Conservation (phyloP, 2,797 vertebrate species). For the Acomys russatus region DNA sequence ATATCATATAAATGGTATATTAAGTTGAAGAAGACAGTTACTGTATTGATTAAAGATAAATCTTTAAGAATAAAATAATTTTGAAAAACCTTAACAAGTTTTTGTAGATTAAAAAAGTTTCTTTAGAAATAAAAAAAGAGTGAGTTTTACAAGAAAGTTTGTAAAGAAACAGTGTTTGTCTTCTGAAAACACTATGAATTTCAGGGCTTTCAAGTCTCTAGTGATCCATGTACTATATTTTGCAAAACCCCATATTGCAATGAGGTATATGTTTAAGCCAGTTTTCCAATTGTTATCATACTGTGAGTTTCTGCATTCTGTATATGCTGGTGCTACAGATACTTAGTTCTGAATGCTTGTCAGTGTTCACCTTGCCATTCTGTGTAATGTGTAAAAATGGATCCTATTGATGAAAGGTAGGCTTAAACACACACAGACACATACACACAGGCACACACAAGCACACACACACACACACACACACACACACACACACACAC, state of each 20-base stretch:
- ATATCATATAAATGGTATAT: not conserved
- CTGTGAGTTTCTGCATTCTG: not conserved
- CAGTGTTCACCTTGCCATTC: not conserved
- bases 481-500: not conserved
- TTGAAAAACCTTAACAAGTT: not conserved
- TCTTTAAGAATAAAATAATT: slow-evolving; percentile 26
- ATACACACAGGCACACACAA: not conserved
- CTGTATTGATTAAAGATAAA: not conserved
- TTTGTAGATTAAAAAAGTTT: not conserved
- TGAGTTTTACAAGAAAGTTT: slow-evolving; percentile 10
- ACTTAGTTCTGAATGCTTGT: not conserved
- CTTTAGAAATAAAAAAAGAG: slow-evolving; percentile 7
- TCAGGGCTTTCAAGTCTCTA: not conserved
- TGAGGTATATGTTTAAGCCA: not conserved
- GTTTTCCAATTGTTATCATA: not conserved
- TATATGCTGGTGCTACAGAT: not conserved
- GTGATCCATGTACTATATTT: not conserved
- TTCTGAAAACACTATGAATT: slow-evolving; percentile 8
- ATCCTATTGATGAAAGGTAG: not conserved
- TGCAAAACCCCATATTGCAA: not conserved
- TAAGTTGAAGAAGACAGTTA: not conserved
- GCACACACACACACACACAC: not conserved
- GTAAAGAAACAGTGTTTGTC: slow-evolving; percentile 28
- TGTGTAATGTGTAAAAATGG: not conserved
- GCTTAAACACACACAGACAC: not conserved